Conservation (phyloP, 2,797 vertebrate genomes). For the Pangasius krempfi region DNA sequence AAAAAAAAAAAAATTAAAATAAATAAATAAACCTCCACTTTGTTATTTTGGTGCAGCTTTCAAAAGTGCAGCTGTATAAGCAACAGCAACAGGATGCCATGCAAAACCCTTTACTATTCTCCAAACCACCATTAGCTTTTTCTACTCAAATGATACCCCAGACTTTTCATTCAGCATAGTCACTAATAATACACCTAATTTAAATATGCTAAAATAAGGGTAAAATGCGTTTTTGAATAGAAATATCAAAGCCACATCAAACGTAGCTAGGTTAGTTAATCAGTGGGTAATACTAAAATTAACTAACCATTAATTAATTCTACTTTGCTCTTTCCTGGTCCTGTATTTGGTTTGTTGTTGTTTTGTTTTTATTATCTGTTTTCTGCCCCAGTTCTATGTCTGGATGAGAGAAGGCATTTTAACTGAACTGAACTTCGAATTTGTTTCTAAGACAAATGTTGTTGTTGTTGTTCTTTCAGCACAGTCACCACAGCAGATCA, state of each 20-base stretch:
- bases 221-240: background rate
- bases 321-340: background rate
- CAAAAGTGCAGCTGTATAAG: background rate
- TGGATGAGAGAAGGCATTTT: background rate
- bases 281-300: no score
- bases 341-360: background rate
- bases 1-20: background rate
- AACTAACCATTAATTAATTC: background rate
- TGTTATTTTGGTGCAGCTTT: constrained; percentile 5
- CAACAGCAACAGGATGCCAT: background rate
- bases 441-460: no score
- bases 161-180: background rate
- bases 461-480: no score
- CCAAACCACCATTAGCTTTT: background rate
- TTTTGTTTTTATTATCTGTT: background rate
- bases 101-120: background rate
- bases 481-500: no score
- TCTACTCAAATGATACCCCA: background rate
- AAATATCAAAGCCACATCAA: no score
- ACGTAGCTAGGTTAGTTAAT: no score
- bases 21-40: background rate
- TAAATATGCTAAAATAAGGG: background rate
- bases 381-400: background rate
- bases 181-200: background rate
- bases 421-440: background rate